Evolutionary conservation across 2,888 invertebrate species (phyloP).

Genomic region (Nymphalis c-album): DNA sequence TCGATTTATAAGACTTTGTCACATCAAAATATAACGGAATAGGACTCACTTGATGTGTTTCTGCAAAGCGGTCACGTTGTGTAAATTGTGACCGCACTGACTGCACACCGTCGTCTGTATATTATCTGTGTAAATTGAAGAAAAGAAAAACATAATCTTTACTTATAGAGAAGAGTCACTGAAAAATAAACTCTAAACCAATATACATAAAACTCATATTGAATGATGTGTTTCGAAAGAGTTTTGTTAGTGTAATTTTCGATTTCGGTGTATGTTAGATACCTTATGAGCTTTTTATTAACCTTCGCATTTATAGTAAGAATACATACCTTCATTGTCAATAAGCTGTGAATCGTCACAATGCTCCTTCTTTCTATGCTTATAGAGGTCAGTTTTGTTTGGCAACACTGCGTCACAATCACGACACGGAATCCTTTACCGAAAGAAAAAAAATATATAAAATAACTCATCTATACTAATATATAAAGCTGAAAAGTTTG

Average conservation of each 20-base stretch:
- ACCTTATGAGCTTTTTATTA: too few species aligned
- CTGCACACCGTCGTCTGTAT: constrained; percentile 42
- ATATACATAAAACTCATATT: neutral
- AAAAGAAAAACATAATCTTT: neutral
- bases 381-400: constrained; percentile 72
- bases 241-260: too few species aligned
- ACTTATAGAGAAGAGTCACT: too few species aligned
- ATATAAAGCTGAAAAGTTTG: too few species aligned
- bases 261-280: too few species aligned
- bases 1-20: too few species aligned
- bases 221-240: too few species aligned
- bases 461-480: too few species aligned
- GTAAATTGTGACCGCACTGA: constrained; percentile 52
- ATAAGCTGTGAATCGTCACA: constrained; percentile 49
- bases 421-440: constrained; percentile 66
- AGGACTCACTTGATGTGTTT: constrained; percentile 55
- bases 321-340: constrained; percentile 43
- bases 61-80: constrained; percentile 47
- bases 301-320: too few species aligned
- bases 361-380: constrained; percentile 70
- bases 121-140: constrained; percentile 38
- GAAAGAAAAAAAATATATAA: neutral
- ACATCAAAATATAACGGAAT: neutral
- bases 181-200: neutral
- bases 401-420: constrained; percentile 70